These are phyloP conservation scores for Lepidocyrtinus sp. DNA, from an alignment of 2,888 invertebrate species.

Conservation along the genomic window DNA sequence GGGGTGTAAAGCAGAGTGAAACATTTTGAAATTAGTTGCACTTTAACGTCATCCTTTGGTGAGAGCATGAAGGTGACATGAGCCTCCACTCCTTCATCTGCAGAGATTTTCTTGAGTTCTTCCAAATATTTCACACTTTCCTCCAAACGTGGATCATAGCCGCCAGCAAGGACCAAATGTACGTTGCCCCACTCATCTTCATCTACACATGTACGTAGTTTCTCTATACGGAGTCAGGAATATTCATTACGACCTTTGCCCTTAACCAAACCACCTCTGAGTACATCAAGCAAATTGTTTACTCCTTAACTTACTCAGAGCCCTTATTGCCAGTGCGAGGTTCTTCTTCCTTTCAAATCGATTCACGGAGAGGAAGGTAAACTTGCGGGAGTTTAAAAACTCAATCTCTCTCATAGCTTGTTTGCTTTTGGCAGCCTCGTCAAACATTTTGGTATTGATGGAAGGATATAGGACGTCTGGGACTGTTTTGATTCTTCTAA, in stretches of 20 bases:
- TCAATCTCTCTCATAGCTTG: slow-evolving; percentile 51
- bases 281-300: not conserved
- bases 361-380: slow-evolving; percentile 93
- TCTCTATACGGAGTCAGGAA: slow-evolving; percentile 42
- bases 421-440: slow-evolving; percentile 74
- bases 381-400: slow-evolving; percentile 72
- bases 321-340: slow-evolving; percentile 86
- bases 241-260: not conserved
- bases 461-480: slow-evolving; percentile 96
- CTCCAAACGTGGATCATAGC: slow-evolving; percentile 89
- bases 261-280: not conserved
- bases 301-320: slow-evolving; percentile 78
- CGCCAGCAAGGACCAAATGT: slow-evolving; percentile 95
- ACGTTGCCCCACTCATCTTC: slow-evolving; percentile 76
- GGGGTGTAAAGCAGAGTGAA: slow-evolving; percentile 94
- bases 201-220: slow-evolving; percentile 65
- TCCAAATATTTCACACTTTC: slow-evolving; percentile 91
- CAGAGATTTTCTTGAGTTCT: slow-evolving; percentile 81
- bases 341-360: slow-evolving; percentile 98
- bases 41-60: slow-evolving; percentile 88
- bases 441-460: slow-evolving; percentile 85
- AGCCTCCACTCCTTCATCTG: slow-evolving; percentile 79
- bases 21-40: slow-evolving; percentile 83
- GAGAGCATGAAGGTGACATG: slow-evolving; percentile 90
- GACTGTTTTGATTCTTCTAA: slow-evolving; percentile 79